Base-by-base conservation (phyloP, 2,888 invertebrate species). In the Hybos culiciformis region DNA sequence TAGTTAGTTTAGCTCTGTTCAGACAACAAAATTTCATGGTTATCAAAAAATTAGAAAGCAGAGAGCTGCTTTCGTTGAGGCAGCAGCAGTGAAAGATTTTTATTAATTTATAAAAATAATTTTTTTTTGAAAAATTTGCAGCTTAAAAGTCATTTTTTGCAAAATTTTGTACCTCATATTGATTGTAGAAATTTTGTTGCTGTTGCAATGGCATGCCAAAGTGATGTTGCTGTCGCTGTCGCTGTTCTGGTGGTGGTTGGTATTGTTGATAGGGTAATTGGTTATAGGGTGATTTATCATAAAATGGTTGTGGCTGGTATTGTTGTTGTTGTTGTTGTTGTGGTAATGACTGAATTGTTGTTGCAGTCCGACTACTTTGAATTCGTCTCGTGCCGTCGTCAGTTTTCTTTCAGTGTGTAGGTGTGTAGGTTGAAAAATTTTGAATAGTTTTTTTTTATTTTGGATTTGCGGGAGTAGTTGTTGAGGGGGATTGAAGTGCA, bases 181-280 rank as follows among this genome's bases (percentile, higher is more conserved):
- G n/a, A n/a, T n/a, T n/a, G n/a, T n/a, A n/a, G n/a, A n/a, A 51
- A 37, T 56, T 51, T 41, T 55, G 53, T 23, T 41, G 47, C 2
- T 39, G 43, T 9, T 39, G 31, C 15, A 45, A 43, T 26, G 47
- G n/a, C n/a, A n/a, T n/a, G n/a, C n/a, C n/a, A n/a, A n/a, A n/a
- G 46, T 33, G 48, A 44, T 41, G 38, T 3, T 41, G 46, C n/a
- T 45, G 36, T 29, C 40, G 46, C 12, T 46, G 48, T 15, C 36
- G 46, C n/a, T n/a, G n/a, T n/a, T n/a, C n/a, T n/a, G n/a, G n/a
- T 19, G 15, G 15, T 6, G 34, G 20, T 32, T 41, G 45, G 7
- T 41, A n/a, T 39, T 43, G 43, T 2, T 42, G 41, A 18, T 45
- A 37, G 5, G 43, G 45, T 12, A 26, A 5, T n/a, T n/a, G n/a